Percentiles rank a stretch among this genome's conserved stretches.
These are phyloP conservation scores for Maniola hyperantus DNA, from an alignment of 2,888 invertebrate genomes.

Conservation along the genomic window DNA sequence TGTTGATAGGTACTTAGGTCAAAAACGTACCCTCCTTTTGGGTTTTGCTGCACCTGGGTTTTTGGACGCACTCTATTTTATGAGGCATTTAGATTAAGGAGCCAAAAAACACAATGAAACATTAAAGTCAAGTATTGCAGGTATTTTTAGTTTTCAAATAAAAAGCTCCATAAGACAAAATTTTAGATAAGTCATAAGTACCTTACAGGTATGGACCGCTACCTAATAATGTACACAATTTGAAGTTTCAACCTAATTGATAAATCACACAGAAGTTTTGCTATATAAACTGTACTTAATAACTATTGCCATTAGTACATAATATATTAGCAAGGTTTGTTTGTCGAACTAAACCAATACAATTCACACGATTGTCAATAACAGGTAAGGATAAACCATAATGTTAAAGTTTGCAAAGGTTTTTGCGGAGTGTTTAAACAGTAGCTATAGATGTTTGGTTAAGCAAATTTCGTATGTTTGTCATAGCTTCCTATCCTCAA, in stretches of 20 bases:
- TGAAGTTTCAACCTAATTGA: not conserved
- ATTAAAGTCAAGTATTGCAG: no score
- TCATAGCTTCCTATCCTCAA: not conserved
- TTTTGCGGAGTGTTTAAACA: conserved; percentile 1
- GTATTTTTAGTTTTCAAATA: no score
- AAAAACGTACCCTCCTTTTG: no score
- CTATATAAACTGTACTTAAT: not conserved
- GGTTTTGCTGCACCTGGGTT: no score
- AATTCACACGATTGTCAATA: conserved; percentile 11
- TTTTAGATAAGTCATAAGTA: no score
- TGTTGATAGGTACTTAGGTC: no score
- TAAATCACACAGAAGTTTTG: not conserved
- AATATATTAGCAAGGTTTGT: conserved; percentile 1
- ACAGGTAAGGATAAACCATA: not conserved
- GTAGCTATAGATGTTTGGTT: conserved; percentile 3
- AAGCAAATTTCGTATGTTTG: not conserved
- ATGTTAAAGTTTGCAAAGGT: not conserved
- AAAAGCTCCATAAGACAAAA: no score
- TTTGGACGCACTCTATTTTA: no score
- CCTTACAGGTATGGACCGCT: no score
- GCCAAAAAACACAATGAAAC: no score
- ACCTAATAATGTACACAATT: no score
- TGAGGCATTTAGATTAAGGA: no score
- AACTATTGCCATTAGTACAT: not conserved
- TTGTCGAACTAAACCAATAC: conserved; percentile 13